Evolutionary conservation across 2,797 vertebrate species (phyloP).

Genomic region (Xiphorhynchus erythropygius): DNA sequence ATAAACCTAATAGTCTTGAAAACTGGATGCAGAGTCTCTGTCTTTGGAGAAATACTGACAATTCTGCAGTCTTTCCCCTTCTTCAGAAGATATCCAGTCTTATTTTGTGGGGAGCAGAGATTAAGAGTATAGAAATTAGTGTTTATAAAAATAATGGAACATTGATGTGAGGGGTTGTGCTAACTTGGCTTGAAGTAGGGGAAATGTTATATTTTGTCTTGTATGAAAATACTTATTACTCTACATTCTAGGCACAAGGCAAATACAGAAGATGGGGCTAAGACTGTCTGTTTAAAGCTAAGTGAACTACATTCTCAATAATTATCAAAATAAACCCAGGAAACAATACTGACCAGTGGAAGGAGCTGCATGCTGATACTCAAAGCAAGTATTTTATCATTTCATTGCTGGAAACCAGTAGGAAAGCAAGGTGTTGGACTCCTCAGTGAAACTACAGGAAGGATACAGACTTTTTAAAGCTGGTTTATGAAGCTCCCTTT

Average conservation of each 20-base stretch:
- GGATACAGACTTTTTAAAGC: neutral
- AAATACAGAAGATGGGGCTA: neutral
- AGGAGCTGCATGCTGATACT: neutral
- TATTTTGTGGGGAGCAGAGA: neutral
- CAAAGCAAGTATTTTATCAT: rapidly evolving
- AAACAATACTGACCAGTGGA: neutral
- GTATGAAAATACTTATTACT: neutral
- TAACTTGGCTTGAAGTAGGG: neutral
- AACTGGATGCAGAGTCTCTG: neutral
- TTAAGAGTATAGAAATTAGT: neutral
- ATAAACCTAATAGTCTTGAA: neutral
- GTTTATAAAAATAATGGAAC: neutral
- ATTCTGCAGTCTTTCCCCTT: neutral
- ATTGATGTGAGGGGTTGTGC: neutral
- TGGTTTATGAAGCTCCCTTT: neutral
- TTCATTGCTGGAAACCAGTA: neutral
- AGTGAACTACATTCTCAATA: neutral
- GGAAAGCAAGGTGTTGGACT: neutral
- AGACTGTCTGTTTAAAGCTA: neutral
- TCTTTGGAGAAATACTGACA: neutral
- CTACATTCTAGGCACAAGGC: conserved; percentile 6
- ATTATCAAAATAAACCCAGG: neutral
- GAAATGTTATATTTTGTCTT: conserved; percentile 29
- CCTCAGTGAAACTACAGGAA: neutral
- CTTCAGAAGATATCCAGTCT: neutral